These are phyloP conservation scores for Megalops cyprinoides DNA, from an alignment of 2,797 vertebrate species.

Conservation along the genomic window DNA sequence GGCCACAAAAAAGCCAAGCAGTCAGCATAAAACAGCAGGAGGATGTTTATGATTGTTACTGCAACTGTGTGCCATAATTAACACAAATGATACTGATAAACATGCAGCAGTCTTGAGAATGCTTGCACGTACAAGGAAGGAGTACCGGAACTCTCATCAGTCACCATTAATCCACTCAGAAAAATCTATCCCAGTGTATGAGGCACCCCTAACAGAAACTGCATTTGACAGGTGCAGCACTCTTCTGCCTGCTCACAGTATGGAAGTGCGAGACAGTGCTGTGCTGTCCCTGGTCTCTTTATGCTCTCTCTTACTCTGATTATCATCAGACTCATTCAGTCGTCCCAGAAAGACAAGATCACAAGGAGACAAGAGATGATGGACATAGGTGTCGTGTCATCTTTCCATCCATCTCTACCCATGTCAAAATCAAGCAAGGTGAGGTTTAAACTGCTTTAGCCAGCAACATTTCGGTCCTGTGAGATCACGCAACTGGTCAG, in stretches of 20 bases:
- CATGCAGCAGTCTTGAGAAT: neutral
- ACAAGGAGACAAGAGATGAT: neutral
- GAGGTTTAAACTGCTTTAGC: no score
- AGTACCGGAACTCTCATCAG: neutral
- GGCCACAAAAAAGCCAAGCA: no score
- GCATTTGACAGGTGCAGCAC: no score
- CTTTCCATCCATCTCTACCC: neutral
- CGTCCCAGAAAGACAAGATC: neutral
- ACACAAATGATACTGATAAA: neutral
- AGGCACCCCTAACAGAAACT: no score
- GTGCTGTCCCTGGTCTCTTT: neutral
- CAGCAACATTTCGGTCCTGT: no score
- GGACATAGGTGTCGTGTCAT: neutral
- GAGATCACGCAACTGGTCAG: no score
- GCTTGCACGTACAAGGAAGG: neutral
- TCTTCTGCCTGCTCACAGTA: no score
- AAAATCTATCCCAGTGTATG: neutral
- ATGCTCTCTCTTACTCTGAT: no score
- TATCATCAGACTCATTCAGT: neutral
- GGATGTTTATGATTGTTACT: no score
- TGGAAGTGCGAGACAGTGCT: no score
- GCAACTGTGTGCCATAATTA: no score
- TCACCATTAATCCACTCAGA: neutral
- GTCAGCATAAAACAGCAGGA: no score
- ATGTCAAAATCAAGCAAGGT: neutral